Percentiles rank a stretch among this genome's conserved stretches.
phyloP scores from a whole-genome alignment of 2,888 invertebrate species.

The Microctonus brassicae region DNA sequence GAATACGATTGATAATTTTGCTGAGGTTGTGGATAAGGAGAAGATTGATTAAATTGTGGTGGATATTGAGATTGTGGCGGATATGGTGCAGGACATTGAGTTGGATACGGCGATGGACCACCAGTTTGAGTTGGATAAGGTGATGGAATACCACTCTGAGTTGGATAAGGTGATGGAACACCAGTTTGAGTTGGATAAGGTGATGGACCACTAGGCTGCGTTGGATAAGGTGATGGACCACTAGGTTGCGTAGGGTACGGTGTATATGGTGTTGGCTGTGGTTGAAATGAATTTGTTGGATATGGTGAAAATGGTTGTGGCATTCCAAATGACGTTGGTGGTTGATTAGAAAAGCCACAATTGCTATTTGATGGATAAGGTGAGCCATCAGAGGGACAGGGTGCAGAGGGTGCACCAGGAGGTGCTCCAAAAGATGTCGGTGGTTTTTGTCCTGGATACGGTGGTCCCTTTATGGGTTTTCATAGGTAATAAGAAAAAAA shows the following conservation, averaged over 20 bases:
- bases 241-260: conserved; percentile 20
- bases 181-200: conserved; percentile 17
- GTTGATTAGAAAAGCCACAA: conserved; percentile 50
- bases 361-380: conserved; percentile 48
- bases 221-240: conserved; percentile 33
- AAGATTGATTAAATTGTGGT: conserved; percentile 29
- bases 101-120: conserved; percentile 9
- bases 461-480: conserved; percentile 61
- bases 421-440: conserved; percentile 64
- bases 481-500: conserved; percentile 36
- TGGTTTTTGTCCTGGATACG: conserved; percentile 59
- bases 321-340: conserved; percentile 59
- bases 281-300: conserved; percentile 34
- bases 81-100: conserved; percentile 34
- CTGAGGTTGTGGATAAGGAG: conserved; percentile 60
- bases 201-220: conserved; percentile 25
- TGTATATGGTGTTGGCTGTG: conserved; percentile 26
- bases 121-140: conserved; percentile 44
- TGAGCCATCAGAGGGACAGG: conserved; percentile 59
- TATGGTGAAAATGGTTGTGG: conserved; percentile 57
- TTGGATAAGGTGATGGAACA: conserved; percentile 3
- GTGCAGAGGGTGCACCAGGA: conserved; percentile 64
- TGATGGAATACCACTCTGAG: neutral
- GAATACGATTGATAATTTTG: conserved; percentile 40
- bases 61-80: conserved; percentile 35